Evolutionary conservation across 1,140 invertebrate genomes (phyloP).

Genomic region (Paracyclopina nana): DNA sequence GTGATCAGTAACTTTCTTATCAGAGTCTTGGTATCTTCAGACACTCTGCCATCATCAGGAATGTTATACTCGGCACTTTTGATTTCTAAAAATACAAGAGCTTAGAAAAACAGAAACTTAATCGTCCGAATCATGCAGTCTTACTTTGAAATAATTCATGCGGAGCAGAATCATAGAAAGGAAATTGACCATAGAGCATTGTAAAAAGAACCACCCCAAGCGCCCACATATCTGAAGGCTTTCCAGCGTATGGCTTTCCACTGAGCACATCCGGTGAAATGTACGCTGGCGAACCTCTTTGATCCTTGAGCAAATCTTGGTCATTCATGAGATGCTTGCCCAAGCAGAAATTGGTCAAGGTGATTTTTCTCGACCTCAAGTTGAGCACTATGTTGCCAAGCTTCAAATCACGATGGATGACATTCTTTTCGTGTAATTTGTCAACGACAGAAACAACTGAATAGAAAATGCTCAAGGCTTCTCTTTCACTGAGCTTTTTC

Average conservation of each 20-base stretch:
- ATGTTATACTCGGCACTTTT: constrained; percentile 42
- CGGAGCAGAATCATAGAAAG: constrained; percentile 56
- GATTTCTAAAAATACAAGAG: too few species aligned
- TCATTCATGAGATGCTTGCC: constrained; percentile 55
- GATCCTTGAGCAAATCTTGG: constrained; percentile 50
- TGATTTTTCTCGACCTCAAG: constrained; percentile 42
- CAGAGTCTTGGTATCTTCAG: constrained; percentile 33
- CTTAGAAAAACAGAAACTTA: too few species aligned
- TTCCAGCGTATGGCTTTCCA: constrained; percentile 48
- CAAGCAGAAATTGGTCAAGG: constrained; percentile 59
- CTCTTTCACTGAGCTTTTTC: constrained; percentile 51
- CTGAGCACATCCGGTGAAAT: constrained; percentile 61
- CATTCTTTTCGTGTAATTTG: constrained; percentile 53
- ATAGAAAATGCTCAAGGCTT: constrained; percentile 52
- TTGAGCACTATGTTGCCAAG: constrained; percentile 58
- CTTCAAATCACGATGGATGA: constrained; percentile 61
- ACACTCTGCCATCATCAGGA: constrained; percentile 38
- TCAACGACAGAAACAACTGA: constrained; percentile 52
- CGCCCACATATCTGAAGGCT: constrained; percentile 71
- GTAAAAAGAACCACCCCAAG: constrained; percentile 59
- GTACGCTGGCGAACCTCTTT: constrained; percentile 60
- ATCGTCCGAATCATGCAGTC: too few species aligned
- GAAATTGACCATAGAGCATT: constrained; percentile 69
- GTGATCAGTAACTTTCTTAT: constrained; percentile 37
- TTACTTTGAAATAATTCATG: constrained; percentile 56